Evolutionary conservation across 30 jellyfish, hydroid and myxozoan genomes (phyloP), one percentile per base, ranked within the genome.

Genomic region (Aurelia aurita): DNA sequence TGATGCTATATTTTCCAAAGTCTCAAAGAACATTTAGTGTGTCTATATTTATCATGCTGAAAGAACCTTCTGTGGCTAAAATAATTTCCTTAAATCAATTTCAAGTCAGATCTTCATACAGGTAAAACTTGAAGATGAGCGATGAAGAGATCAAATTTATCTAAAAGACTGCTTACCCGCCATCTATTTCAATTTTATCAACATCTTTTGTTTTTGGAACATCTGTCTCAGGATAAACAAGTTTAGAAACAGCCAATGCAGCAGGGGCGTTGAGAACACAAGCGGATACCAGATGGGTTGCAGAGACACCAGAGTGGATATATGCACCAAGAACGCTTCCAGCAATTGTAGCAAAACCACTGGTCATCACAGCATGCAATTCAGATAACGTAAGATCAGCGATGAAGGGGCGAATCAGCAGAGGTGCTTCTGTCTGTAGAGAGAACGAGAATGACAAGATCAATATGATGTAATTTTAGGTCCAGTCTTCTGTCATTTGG

Each of bases 311-410:
- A 61, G 72, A 73, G 18, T 80, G 55, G 22, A 88, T 80, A 61
- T 79, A 88, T 6, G 92, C 97, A 60, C 92, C 97, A 58, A 88
- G 89, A 31, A 88, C 92, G 21, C 88, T 46, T 5, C 97, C 97
- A 88, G 92, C 97, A 79, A 88, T 88, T 1, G 92, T 88, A 10
- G 97, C 92, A 72, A 88, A 88, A 18, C 97, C 97, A 70, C 97
- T 77, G 4, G 97, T 80, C 92, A 88, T 79, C 14, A 88, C 90
- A 25, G 92, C 97, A 79, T 79, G 92, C 64, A 88, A 26, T 51
- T 88, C 97, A 7, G 97, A 88, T 89, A 79, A 35, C 11, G 97
- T 88, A 61, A 80, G 70, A 70, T 88, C 92, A 44, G 92, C 89
- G 5, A 88, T 89, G 53, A 79, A 88, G 20, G 97, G 97, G 1